phyloP scores from a whole-genome alignment of 2,888 invertebrate genomes.

The Caenorhabditis sp. region DNA sequence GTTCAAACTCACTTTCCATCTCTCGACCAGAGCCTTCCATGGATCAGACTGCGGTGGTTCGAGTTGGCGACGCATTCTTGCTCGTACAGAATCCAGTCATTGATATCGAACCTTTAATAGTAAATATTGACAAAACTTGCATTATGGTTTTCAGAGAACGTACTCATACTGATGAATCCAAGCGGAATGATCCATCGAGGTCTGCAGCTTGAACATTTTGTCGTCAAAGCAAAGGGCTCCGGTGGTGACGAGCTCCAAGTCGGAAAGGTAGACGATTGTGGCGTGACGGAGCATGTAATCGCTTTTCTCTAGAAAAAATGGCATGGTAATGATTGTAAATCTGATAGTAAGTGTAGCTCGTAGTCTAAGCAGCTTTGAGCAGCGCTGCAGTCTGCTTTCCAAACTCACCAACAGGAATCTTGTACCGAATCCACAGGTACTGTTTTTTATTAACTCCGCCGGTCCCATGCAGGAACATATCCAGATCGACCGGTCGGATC shows the following conservation, averaged over 20 bases:
- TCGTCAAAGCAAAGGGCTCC: constrained; percentile 64
- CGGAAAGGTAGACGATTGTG: constrained; percentile 70
- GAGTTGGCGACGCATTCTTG: constrained; percentile 71
- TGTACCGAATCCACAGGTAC: constrained; percentile 69
- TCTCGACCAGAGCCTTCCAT: constrained; percentile 65
- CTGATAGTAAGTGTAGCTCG: too few relatives aligned
- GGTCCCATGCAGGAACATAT: constrained; percentile 65
- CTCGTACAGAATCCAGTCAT: constrained; percentile 74
- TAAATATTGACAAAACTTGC: not conserved
- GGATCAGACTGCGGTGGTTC: constrained; percentile 67
- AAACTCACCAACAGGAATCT: constrained; percentile 65
- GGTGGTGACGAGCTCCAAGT: constrained; percentile 66
- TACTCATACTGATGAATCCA: constrained; percentile 70
- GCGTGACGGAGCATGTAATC: constrained; percentile 69
- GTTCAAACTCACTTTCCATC: constrained; percentile 48
- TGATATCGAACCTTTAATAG: constrained; percentile 68
- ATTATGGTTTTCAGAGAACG: constrained; percentile 16
- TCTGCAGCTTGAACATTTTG: constrained; percentile 67
- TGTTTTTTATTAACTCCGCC: constrained; percentile 68
- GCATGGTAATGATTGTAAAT: too few relatives aligned
- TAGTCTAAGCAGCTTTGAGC: too few relatives aligned
- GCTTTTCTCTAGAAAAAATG: constrained; percentile 56
- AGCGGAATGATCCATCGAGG: constrained; percentile 70
- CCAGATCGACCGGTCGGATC: constrained; percentile 65
- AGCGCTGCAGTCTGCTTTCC: too few relatives aligned